A percentile compares a stretch with the other conserved stretches of the same genome.
Conservation (phyloP, 2,113 vertebrate species). For the Phainopepla nitens region DNA sequence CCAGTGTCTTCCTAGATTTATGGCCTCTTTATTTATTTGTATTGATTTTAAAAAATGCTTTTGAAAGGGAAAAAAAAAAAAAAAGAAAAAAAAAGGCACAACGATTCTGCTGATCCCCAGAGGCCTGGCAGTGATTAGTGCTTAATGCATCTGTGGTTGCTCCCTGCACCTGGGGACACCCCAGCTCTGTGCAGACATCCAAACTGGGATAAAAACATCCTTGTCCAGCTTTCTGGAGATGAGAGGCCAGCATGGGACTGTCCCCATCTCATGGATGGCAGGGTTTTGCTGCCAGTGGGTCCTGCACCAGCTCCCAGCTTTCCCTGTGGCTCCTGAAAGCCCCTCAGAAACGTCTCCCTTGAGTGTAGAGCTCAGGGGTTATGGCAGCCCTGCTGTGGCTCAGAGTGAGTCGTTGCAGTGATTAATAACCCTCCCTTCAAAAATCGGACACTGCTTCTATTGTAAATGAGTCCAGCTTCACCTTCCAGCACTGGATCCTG, state of each 20-base stretch:
- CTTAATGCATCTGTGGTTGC: background rate
- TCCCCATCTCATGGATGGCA: background rate
- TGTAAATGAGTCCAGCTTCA: conserved; percentile 36
- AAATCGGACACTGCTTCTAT: background rate
- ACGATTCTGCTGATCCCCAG: background rate
- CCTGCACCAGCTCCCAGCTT: background rate
- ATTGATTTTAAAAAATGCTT: conserved; percentile 33
- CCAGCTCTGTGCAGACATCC: background rate
- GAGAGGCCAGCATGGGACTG: background rate
- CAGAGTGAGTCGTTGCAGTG: background rate
- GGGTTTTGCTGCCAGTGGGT: background rate
- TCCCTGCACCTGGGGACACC: background rate
- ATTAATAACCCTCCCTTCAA: conserved; percentile 33
- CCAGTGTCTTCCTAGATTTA: conserved; percentile 39
- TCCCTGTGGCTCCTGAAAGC: background rate
- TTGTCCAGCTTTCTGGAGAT: background rate
- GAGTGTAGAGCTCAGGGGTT: rapidly evolving
- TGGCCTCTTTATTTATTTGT: conserved; percentile 36
- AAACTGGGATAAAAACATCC: background rate
- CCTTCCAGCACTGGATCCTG: background rate
- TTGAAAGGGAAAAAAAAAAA: background rate
- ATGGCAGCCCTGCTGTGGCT: background rate
- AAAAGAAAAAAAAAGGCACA: background rate
- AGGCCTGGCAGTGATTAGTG: background rate
- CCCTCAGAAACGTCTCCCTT: background rate